Evolutionary conservation across 2,113 vertebrate genomes (phyloP).

Genomic region (Megaceryle torquata): DNA sequence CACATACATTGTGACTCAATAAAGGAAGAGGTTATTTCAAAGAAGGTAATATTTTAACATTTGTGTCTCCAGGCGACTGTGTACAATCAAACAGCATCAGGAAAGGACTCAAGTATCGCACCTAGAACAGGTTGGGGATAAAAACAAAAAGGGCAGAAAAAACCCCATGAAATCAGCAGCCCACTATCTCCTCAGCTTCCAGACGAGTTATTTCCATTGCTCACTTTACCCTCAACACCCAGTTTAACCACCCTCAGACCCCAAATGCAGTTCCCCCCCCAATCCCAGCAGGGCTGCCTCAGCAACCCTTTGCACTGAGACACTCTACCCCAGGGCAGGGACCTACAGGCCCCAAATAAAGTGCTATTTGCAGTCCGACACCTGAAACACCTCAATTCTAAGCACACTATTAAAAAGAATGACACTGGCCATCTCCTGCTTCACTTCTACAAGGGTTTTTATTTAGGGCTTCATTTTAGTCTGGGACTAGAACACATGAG

Average conservation of each 20-base stretch:
- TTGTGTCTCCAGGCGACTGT: constrained; percentile 61
- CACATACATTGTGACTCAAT: constrained; percentile 60
- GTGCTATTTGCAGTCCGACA: background rate
- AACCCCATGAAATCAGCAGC: background rate
- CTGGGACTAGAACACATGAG: background rate
- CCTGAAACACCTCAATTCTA: background rate
- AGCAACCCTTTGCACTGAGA: background rate
- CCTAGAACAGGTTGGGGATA: constrained; percentile 55
- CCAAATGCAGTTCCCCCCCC: background rate
- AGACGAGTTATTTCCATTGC: background rate
- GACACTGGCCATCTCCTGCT: background rate
- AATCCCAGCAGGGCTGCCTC: background rate
- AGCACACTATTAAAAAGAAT: background rate
- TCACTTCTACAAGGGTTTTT: background rate
- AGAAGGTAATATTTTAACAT: constrained; percentile 65
- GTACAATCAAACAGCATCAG: constrained; percentile 61
- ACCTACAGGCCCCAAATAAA: background rate
- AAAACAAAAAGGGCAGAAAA: constrained; percentile 12
- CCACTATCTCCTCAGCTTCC: background rate
- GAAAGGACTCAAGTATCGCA: constrained; percentile 29
- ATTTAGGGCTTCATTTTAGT: background rate
- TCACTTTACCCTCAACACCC: background rate
- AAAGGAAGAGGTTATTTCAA: constrained; percentile 73
- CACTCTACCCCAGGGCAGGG: background rate
- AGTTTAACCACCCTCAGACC: background rate